Conservation (phyloP, 2,113 vertebrate species). For the Paramisgurnus dabryanus region DNA sequence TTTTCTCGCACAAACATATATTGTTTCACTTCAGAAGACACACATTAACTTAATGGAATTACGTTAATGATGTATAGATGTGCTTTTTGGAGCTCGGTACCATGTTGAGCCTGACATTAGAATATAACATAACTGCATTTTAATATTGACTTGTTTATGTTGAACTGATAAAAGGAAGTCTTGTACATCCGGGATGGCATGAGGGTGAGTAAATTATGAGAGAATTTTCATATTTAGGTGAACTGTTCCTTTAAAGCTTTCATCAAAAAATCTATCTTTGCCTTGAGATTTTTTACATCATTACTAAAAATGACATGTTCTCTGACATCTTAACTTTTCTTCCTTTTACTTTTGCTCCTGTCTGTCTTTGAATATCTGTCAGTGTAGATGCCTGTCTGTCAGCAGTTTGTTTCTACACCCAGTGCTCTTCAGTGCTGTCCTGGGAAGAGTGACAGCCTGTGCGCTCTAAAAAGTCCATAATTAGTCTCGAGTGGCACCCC, state of each 20-base stretch:
- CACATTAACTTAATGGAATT: too few relatives aligned
- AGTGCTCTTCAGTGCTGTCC: conserved; percentile 33
- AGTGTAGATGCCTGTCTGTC: conserved; percentile 40
- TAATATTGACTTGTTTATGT: too few relatives aligned
- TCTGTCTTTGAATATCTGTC: background rate
- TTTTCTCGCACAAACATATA: too few relatives aligned
- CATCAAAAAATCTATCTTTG: background rate
- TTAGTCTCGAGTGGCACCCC: conserved; percentile 44
- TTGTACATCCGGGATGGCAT: too few relatives aligned
- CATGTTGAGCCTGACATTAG: too few relatives aligned
- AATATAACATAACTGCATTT: too few relatives aligned
- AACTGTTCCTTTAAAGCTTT: background rate
- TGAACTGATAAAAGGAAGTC: too few relatives aligned
- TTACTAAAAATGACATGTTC: background rate
- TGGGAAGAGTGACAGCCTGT: conserved; percentile 36
- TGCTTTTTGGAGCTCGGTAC: too few relatives aligned
- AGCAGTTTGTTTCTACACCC: conserved; percentile 35
- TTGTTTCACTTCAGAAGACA: too few relatives aligned
- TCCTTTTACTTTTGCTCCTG: conserved; percentile 3
- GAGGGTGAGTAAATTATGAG: too few relatives aligned
- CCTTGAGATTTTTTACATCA: background rate
- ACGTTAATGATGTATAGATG: too few relatives aligned
- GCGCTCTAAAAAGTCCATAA: conserved; percentile 46
- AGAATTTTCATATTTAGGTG: too few relatives aligned
- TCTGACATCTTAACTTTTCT: conserved; percentile 24